Base-by-base conservation (phyloP, 2,888 invertebrate species). In the Flexamia atlantica region DNA sequence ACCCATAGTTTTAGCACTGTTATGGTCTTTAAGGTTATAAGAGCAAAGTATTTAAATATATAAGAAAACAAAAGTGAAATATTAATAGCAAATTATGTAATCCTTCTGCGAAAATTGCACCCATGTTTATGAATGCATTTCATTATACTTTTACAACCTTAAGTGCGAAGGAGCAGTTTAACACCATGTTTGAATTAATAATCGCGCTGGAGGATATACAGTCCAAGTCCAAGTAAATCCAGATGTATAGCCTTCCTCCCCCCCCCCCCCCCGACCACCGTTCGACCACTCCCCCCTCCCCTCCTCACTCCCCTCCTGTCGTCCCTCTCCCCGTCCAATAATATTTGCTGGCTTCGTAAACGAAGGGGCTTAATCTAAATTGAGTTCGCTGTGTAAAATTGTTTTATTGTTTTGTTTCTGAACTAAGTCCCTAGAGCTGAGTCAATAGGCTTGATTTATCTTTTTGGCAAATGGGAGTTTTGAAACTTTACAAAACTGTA, bases 331-430 rank as follows among this genome's bases (percentile, higher is more conserved):
- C 57, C 17, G 28, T 64, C 64, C 28, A 64, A 64, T 64, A 64
- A 64, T 64, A 64, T 30, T 64, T 30, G 64, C 14, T 30, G 30
- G 28, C 28, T 64, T 64, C 30, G 64, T 14, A 64, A 14, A 64
- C 64, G 64, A 64, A 30, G 10, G 64, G 64, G 64, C 25, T 64
- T 64, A 64, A 64, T 64, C 64, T 30, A 64, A 64, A 64, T 64
- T 64, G 64, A 64, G 30, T 64, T 64, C 10, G 14, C 30, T 14
- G 30, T 64, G 64, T 64, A 64, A 30, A 64, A 36, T 7, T 9
- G 36, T 36, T 36, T 36, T 36, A 36, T 7, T 7, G 36, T 36
- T 36, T 36, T 36, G 36, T 36, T 36, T 36, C 9, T 7, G 4
- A 36, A 36, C 36, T 9, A 9, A n/a, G n/a, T n/a, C n/a, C n/a